Evolutionary conservation across 1,140 invertebrate genomes (phyloP).

Genomic region (Scaptomyza pallida): DNA sequence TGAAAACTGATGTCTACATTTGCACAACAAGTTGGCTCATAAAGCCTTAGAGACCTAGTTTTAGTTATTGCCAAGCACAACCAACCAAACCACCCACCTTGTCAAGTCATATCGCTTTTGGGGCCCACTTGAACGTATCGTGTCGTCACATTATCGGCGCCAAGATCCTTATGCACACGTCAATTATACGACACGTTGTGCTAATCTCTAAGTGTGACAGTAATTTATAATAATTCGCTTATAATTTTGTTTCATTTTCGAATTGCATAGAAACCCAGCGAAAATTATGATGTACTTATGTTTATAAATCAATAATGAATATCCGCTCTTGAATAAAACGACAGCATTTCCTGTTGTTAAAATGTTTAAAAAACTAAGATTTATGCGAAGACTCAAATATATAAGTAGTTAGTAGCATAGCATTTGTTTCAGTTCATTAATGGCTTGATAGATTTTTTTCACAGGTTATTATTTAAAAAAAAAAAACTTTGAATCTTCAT

Average conservation of each 20-base stretch:
- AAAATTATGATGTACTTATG: not conserved
- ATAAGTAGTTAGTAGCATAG: too few relatives aligned
- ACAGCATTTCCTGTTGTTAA: not conserved
- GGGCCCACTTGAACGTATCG: conserved; percentile 27
- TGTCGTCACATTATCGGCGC: conserved; percentile 27
- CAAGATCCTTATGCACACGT: not conserved
- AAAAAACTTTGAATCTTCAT: too few relatives aligned
- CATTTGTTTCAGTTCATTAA: too few relatives aligned
- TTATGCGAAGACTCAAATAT: too few relatives aligned
- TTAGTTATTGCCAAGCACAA: not conserved
- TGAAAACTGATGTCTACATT: conserved; percentile 60
- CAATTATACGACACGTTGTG: conserved; percentile 21
- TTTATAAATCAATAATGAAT: not conserved
- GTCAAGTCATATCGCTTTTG: not conserved
- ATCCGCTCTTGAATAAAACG: not conserved
- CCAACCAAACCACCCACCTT: conserved; percentile 1
- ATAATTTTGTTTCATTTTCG: conserved; percentile 32
- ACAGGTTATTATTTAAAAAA: too few relatives aligned
- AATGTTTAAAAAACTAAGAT: too few relatives aligned
- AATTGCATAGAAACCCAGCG: conserved; percentile 5
- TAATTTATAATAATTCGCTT: conserved; percentile 35
- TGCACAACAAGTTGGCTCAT: conserved; percentile 59
- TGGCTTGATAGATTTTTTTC: too few relatives aligned
- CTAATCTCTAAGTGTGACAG: conserved; percentile 15
- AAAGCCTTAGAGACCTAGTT: conserved; percentile 19